These are phyloP conservation scores for Ectropis crepuscularia DNA, from an alignment of 2,888 invertebrate genomes.

Conservation along the genomic window DNA sequence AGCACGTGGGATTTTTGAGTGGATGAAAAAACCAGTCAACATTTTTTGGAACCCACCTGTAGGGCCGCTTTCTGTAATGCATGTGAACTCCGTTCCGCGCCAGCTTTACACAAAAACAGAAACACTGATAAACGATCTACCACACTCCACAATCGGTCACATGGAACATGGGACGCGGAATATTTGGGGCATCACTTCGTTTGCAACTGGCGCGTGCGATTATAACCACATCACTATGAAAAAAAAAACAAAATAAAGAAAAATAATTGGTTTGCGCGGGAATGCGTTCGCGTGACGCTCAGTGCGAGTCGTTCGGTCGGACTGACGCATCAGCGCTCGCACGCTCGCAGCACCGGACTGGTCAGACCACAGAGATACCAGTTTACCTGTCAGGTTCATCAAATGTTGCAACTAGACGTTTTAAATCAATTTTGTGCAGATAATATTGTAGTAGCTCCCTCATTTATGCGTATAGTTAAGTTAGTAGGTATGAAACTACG, in stretches of 20 bases:
- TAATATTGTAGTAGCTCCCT: background rate
- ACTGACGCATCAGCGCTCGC: slow-evolving; percentile 70
- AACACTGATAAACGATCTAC: slow-evolving; percentile 53
- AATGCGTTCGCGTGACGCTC: slow-evolving; percentile 52
- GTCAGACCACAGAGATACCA: slow-evolving; percentile 46
- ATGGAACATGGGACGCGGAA: slow-evolving; percentile 44
- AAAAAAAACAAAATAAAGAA: slow-evolving; percentile 42
- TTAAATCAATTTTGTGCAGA: background rate
- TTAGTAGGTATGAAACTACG: slow-evolving; percentile 52
- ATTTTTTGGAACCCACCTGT: slow-evolving; percentile 60
- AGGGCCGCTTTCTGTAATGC: slow-evolving; percentile 83
- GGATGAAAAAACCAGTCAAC: background rate
- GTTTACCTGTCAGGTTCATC: background rate
- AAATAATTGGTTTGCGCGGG: slow-evolving; percentile 47
- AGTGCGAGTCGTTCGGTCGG: slow-evolving; percentile 64
- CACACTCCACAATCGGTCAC: slow-evolving; percentile 50
- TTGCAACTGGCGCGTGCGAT: slow-evolving; percentile 37
- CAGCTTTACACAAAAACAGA: slow-evolving; percentile 75
- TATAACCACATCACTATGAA: slow-evolving; percentile 45
- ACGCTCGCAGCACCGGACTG: slow-evolving; percentile 56
- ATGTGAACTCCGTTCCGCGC: slow-evolving; percentile 81
- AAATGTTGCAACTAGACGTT: background rate
- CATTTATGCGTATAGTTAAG: background rate
- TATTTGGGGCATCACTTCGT: slow-evolving; percentile 54
- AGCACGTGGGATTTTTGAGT: background rate